Evolutionary conservation across 2,113 vertebrate genomes (phyloP), one percentile per base, ranked within the genome.

Genomic region (Balaeniceps rex): DNA sequence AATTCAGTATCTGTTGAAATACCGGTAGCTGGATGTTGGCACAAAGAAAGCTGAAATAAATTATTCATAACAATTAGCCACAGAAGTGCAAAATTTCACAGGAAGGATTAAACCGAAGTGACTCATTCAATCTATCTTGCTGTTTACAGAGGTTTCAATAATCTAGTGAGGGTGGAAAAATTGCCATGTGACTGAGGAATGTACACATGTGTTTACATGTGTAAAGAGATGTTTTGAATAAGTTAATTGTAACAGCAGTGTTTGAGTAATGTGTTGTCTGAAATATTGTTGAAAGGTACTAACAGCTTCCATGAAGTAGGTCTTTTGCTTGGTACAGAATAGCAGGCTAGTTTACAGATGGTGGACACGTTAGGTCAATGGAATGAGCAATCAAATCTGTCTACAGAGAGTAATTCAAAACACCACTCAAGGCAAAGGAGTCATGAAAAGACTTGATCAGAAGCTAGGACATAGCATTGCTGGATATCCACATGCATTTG

Each of bases 101-200:
- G 83, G 44, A 79, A 21, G 79, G 65, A 76, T 95, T 91, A 78
- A 93, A 88, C 60, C 87, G 60, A 26, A 87, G 28, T 92, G 88
- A 82, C 65, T 95, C n/a, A 93, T 94, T 78, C 72, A 33, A 21
- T 64, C 63, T 77, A 42, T 33, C 57, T 71, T 79, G 69, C 63
- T 97, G 52, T 84, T 95, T 87, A 84, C 47, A 82, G 69, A 68
- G 42, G 24, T 81, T 92, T 93, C 72, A 75, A n/a, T 78, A 78
- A 77, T 23, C 28, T 14, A 80, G 8, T 26, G 49, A 90, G 47
- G 21, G 33, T 70, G 40, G 68, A 88, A 94, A 92, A 76, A 80
- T 61, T 93, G 31, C 49, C 51, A 15, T 33, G 47, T 70, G 40
- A 42, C 29, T 47, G 72, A 60, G 44, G n/a, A n/a, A n/a, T n/a